Evolutionary conservation across 2,797 vertebrate species (phyloP), one percentile per base, ranked within the genome.

Genomic region (Acrossocheilus fasciatus): DNA sequence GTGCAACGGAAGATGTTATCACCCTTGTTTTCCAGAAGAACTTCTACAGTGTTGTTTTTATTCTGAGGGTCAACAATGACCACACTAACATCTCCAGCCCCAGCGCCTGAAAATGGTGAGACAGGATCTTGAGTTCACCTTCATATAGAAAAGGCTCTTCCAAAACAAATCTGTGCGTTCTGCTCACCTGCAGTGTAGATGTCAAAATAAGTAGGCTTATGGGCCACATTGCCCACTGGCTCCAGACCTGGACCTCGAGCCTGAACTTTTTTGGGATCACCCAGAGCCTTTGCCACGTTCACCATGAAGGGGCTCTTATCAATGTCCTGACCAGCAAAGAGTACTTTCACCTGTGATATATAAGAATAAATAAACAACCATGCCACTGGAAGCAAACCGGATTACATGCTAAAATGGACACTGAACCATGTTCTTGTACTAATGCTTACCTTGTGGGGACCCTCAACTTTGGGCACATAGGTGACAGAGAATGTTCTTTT

Each of bases 141-240:
- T 75, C 43, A 64, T 45, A 41, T 23, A 76, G 74, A 74, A 39
- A 0, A 69, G 4, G 14, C 23, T 26, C 9, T 84, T 75, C 23
- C 78, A 47, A 75, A 4, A 64, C 17, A 45, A 30, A 18, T 36
- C 39, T 26, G 9, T 26, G 10, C 34, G 23, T n/a, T 36, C 14
- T 20, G 62, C 91, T 91, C 88, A 99, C 98, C 98, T 66, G 98
- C 98, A 0, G 98, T 99, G 90, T 97, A 99, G 94, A 99, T 99
- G 93, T 99, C 98, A 68, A 99, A 99, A 94, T 98, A 98, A 76
- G 98, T 98, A 89, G 97, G 93, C 89, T 99, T 99, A 93, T 97
- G 96, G 62, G 97, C 96, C 88, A 99, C 95, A 0, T 99, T 99
- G 85, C 98, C 98, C 6, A 95, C 93, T 0, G 97, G 93, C 30